phyloP scores from a whole-genome alignment of 2,888 invertebrate genomes.

The Tiliacea aurago region DNA sequence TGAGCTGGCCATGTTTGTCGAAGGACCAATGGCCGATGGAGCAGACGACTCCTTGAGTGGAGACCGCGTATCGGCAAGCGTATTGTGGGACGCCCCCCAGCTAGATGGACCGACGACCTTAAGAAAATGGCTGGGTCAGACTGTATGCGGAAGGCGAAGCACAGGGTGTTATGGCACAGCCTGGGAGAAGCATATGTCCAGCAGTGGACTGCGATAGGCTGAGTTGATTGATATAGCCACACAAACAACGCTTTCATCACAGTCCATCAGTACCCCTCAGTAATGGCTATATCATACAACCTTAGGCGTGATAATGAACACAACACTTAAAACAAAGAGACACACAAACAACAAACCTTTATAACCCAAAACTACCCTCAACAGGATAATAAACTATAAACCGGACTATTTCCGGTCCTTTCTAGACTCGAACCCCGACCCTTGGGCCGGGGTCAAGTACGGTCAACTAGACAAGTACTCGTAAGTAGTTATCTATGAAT shows the following conservation, averaged over 20 bases:
- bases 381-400: conserved; percentile 54
- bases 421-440: conserved; percentile 61
- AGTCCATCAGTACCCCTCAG: not conserved
- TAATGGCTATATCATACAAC: not conserved
- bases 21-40: no score
- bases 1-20: no score
- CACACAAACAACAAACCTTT: conserved; percentile 19
- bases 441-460: conserved; percentile 57
- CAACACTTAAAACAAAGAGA: not conserved
- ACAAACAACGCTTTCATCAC: not conserved
- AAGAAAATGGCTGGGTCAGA: no score
- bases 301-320: conserved; percentile 4
- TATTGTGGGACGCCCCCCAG: no score
- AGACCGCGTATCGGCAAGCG: no score
- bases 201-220: no score
- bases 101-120: no score
- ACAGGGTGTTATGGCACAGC: no score
- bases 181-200: no score
- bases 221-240: no score
- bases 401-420: conserved; percentile 49
- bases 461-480: conserved; percentile 53
- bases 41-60: no score
- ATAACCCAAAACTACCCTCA: conserved; percentile 18
- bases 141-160: no score
- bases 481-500: conserved; percentile 32